Base-by-base conservation (phyloP, 2,888 invertebrate species). In the Drosophila longiperda region DNA sequence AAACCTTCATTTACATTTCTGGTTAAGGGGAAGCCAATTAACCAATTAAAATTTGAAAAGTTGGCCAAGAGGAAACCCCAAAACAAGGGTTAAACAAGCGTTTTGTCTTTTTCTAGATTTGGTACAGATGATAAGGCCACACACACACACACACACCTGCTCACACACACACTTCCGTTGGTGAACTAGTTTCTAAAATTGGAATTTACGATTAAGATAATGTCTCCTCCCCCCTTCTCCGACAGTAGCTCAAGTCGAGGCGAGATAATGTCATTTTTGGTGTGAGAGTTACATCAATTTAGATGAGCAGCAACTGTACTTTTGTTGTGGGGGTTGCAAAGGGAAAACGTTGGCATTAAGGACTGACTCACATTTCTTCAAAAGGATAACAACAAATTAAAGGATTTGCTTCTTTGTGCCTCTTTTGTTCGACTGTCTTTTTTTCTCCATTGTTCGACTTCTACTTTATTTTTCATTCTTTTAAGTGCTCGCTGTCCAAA, bases 311-410 rank as follows among this genome's bases (percentile, higher is more conserved):
- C 52, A 59, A 74, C 71, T 81, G 73, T 73, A 67, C 81, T 38
- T 48, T 42, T 17, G 20, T 8, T 45, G 45, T 55, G 52, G 66
- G 17, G 50, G 49, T n/a, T n/a, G 34, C 20, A 38, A 26, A 12
- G 6, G 6, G 20, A 17, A 55, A 65, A n/a, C 59, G 58, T 49
- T 55, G 23, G 64, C 66, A 75, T 75, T 75, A 82, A 79, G 72
- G 80, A 82, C 83, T 79, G 80, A 82, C 83, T 79, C 73, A 79
- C 66, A 57, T 73, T 82, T 73, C 77, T 59, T 64, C 62, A 77
- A 73, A 82, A 82, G 83, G 82, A 84, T 83, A 83, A 84, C 75
- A 84, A 84, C 77, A 84, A 83, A 82, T 83, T 83, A 84, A 83
- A 83, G 83, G 83, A 83, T 84, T 83, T 83, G 69, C 79, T 64